Evolutionary conservation across 2,797 vertebrate species (phyloP).

Genomic region (Eremophila alpestris): DNA sequence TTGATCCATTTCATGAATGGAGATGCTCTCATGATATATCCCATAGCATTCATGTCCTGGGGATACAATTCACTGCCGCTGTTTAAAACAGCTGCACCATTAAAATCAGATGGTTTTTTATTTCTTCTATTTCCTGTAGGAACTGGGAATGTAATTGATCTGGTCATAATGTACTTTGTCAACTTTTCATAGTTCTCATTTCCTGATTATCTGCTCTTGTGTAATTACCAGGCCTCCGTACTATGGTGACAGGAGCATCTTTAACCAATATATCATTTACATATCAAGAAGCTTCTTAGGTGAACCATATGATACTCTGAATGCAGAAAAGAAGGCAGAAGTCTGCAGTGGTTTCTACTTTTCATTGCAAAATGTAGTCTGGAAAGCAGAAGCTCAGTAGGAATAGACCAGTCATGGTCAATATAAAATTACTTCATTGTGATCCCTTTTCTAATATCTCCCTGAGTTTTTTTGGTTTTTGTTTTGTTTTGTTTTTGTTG

Average conservation of each 20-base stretch:
- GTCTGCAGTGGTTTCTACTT: not conserved
- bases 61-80: not conserved
- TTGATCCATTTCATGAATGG: not conserved
- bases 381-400: not conserved
- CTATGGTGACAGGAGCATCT: not conserved
- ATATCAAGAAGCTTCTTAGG: not conserved
- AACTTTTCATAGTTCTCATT: slow-evolving; percentile 41
- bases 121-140: not conserved
- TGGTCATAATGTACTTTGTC: slow-evolving; percentile 8
- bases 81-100: not conserved
- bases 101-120: not conserved
- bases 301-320: not conserved
- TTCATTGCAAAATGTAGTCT: not conserved
- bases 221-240: slow-evolving; percentile 32
- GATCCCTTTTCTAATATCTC: not conserved
- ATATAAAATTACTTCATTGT: not conserved
- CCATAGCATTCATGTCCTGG: not conserved
- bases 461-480: not conserved
- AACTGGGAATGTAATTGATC: slow-evolving; percentile 23
- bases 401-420: not conserved
- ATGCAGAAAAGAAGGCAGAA: not conserved
- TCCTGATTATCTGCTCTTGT: slow-evolving; percentile 31
- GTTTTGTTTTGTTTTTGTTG: too few species aligned
- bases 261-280: not conserved
- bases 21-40: fast-evolving